Evolutionary conservation across 2,797 vertebrate genomes (phyloP).

Genomic region (Avahi laniger): DNA sequence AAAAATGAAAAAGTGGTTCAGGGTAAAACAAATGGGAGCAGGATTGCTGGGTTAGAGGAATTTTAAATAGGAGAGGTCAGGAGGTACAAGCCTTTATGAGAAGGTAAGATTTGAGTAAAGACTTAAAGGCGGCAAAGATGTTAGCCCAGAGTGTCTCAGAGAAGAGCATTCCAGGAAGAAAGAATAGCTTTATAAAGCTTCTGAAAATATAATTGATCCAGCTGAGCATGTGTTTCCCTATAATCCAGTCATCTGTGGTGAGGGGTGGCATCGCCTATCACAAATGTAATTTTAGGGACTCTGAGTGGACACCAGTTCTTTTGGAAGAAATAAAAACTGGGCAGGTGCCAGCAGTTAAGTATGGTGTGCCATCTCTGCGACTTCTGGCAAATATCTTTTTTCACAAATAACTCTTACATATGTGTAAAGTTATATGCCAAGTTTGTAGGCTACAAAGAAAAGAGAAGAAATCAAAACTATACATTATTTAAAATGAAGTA

Average conservation of each 20-base stretch:
- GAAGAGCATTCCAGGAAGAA: background rate
- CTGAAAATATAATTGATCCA: background rate
- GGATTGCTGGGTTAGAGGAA: background rate
- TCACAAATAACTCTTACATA: background rate
- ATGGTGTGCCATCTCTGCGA: background rate
- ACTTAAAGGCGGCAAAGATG: background rate
- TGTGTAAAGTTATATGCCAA: background rate
- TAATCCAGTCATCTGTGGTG: background rate
- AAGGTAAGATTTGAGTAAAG: background rate
- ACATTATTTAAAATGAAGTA: background rate
- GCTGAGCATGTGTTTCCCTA: background rate
- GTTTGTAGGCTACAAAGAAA: background rate
- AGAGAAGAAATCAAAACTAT: background rate
- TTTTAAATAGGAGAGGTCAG: background rate
- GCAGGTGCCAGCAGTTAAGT: background rate
- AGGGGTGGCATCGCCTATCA: background rate
- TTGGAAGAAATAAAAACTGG: background rate
- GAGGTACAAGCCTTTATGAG: background rate
- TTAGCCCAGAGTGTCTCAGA: no score
- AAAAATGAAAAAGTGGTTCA: background rate
- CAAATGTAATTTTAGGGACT: background rate
- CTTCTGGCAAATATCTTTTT: background rate
- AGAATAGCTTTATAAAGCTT: background rate
- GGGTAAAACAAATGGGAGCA: background rate
- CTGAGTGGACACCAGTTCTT: background rate